Conservation (phyloP, 2,113 vertebrate species). For the Sprattus sprattus region DNA sequence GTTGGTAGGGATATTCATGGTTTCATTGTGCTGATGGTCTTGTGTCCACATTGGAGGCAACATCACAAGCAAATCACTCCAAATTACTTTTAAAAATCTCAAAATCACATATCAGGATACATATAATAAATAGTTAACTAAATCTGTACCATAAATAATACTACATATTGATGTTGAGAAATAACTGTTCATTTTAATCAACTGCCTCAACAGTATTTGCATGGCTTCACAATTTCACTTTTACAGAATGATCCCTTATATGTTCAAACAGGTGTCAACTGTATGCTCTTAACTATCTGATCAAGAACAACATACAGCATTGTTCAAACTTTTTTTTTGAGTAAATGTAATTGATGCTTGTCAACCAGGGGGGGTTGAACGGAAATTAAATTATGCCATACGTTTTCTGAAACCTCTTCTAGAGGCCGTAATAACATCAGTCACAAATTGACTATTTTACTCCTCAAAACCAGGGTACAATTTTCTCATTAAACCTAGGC, state of each 20-base stretch:
- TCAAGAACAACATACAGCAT: neutral
- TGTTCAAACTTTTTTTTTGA: neutral
- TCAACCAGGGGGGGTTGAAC: neutral
- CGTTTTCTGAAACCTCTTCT: neutral
- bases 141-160: too few species aligned
- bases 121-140: too few species aligned
- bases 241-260: neutral
- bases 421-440: neutral
- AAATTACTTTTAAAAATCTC: too few species aligned
- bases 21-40: neutral
- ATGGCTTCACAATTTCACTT: neutral
- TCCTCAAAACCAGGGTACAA: neutral
- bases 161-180: neutral
- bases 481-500: neutral
- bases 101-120: too few species aligned
- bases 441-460: conserved; percentile 8
- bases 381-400: conserved; percentile 10
- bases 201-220: neutral
- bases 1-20: neutral
- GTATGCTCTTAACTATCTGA: neutral
- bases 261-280: neutral
- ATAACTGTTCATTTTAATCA: neutral
- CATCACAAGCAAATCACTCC: neutral
- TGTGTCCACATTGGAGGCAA: neutral
- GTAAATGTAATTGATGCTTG: neutral